Percentiles rank a stretch among this genome's conserved stretches.
phyloP scores from a whole-genome alignment of 2,797 vertebrate genomes.

The Sternarchorhynchus goeldii region DNA sequence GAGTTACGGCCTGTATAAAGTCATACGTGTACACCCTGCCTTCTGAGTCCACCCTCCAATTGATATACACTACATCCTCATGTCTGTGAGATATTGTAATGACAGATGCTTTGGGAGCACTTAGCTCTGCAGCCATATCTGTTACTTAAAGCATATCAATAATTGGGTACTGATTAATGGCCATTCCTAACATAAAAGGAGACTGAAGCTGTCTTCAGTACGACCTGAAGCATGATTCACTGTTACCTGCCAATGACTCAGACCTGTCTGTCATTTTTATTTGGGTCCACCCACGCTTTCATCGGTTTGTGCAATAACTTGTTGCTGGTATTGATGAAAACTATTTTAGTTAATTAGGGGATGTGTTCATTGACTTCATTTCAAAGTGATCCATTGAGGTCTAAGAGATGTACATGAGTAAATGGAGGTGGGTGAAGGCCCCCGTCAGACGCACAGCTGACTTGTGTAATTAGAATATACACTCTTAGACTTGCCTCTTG shows the following conservation, averaged over 20 bases:
- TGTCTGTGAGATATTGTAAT: conserved; percentile 45
- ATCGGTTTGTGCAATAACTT: conserved; percentile 63
- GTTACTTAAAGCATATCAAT: conserved; percentile 41
- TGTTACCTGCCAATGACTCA: conserved; percentile 67
- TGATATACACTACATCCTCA: conserved; percentile 37
- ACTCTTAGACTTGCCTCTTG: no score
- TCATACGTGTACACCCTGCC: conserved; percentile 25
- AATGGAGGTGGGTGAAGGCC: conserved; percentile 37
- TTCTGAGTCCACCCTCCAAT: conserved; percentile 22
- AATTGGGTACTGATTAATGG: conserved; percentile 43
- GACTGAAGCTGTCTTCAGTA: conserved; percentile 59
- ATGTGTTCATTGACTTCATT: conserved; percentile 71
- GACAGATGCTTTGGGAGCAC: conserved; percentile 26
- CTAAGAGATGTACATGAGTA: conserved; percentile 60
- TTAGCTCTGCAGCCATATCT: conserved; percentile 13
- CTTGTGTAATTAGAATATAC: conserved; percentile 39
- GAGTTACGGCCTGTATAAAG: conserved; percentile 49
- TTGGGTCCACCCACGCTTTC: conserved; percentile 62
- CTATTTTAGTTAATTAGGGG: conserved; percentile 78
- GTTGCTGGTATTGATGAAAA: conserved; percentile 75
- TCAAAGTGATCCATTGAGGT: conserved; percentile 55
- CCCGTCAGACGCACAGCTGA: conserved; percentile 35
- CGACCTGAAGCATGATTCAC: conserved; percentile 58
- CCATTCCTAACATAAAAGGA: conserved; percentile 19
- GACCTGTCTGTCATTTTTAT: conserved; percentile 63